These are phyloP conservation scores for Hylia prasina DNA, from an alignment of 2,113 vertebrate genomes.

Conservation along the genomic window DNA sequence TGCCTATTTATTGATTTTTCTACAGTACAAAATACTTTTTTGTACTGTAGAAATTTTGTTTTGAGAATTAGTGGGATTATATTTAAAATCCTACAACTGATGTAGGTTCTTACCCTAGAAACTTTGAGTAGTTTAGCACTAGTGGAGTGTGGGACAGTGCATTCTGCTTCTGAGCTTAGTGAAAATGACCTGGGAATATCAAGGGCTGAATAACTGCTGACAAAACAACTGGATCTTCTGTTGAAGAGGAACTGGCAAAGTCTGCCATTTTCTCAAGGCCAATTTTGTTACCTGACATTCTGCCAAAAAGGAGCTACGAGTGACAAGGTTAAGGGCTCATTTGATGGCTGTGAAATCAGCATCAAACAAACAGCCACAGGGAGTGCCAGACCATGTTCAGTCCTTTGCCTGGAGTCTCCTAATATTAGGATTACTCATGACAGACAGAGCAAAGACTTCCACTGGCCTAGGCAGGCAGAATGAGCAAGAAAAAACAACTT, in stretches of 20 bases:
- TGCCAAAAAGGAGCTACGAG: constrained; percentile 23
- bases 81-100: background rate
- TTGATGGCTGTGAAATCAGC: constrained; percentile 45
- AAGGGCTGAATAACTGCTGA: background rate
- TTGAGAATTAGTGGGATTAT: background rate
- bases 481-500: background rate
- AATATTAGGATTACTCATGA: constrained; percentile 40
- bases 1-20: background rate
- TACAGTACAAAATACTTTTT: background rate
- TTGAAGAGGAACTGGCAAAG: constrained; percentile 30
- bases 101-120: background rate
- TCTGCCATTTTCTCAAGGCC: constrained; percentile 44
- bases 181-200: background rate
- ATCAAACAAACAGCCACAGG: constrained; percentile 36
- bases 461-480: background rate
- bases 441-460: constrained; percentile 29
- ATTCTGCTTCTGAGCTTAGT: background rate
- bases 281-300: constrained; percentile 40
- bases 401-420: constrained; percentile 3
- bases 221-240: background rate
- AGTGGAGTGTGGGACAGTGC: background rate
- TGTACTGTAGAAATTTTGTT: background rate
- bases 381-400: constrained; percentile 7
- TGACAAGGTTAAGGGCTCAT: constrained; percentile 27
- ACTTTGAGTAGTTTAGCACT: background rate